Percentiles rank a stretch among this genome's conserved stretches.
Evolutionary conservation across 2,113 vertebrate species (phyloP).

Genomic region (Brachionichthys hirsutus): DNA sequence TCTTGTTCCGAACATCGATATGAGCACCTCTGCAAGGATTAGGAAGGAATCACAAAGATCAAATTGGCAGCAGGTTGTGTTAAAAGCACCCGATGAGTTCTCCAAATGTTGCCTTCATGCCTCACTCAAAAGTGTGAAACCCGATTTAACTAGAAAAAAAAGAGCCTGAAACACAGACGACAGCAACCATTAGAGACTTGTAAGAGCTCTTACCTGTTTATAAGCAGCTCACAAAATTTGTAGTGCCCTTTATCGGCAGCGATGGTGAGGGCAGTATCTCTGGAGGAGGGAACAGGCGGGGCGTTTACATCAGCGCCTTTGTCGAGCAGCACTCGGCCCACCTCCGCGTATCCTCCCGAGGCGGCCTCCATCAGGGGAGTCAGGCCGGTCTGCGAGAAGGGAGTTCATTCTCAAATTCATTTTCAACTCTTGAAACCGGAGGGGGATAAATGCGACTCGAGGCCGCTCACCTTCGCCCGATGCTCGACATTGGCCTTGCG

Average conservation of each 20-base stretch:
- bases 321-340: slow-evolving; percentile 96
- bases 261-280: slow-evolving; percentile 97
- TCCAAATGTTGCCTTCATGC: no score
- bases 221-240: slow-evolving; percentile 98
- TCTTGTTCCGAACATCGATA: slow-evolving; percentile 98
- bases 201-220: slow-evolving; percentile 82
- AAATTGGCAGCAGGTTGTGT: not conserved
- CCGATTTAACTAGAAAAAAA: no score
- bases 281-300: slow-evolving; percentile 95
- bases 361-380: slow-evolving; percentile 98
- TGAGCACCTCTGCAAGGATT: slow-evolving; percentile 87
- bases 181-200: not conserved
- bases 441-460: not conserved
- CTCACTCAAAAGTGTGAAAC: no score
- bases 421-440: not conserved
- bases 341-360: slow-evolving; percentile 96
- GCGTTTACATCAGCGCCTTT: slow-evolving; percentile 98
- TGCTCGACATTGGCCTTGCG: slow-evolving; percentile 98
- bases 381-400: slow-evolving; percentile 86
- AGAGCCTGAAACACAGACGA: no score
- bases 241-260: slow-evolving; percentile 99
- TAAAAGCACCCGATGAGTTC: not conserved
- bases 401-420: slow-evolving; percentile 5
- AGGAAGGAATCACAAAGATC: not conserved
- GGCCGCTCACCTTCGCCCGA: slow-evolving; percentile 89